Conservation (phyloP, 2,113 vertebrate species). For the Corythornis cristatus region DNA sequence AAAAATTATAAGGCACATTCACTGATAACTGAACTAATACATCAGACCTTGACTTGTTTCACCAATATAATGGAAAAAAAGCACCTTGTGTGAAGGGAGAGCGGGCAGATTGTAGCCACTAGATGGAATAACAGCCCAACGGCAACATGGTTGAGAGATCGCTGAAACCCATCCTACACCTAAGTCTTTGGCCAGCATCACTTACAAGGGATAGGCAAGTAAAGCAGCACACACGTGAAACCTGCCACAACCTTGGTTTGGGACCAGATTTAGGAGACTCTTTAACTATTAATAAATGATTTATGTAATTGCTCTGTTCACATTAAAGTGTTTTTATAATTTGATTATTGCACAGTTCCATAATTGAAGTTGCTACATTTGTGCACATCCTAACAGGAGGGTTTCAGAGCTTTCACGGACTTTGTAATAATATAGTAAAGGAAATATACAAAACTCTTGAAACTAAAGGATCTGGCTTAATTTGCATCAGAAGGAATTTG, state of each 20-base stretch:
- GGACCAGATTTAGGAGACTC: neutral
- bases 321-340: neutral
- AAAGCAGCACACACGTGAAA: fast-evolving
- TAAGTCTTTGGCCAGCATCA: fast-evolving
- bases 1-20: neutral
- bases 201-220: neutral
- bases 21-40: neutral
- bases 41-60: neutral
- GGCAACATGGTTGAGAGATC: neutral
- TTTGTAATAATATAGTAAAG: neutral
- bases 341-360: neutral
- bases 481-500: neutral
- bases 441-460: neutral
- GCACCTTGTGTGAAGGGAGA: neutral
- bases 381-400: neutral
- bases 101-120: neutral
- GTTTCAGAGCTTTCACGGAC: neutral
- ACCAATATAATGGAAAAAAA: neutral
- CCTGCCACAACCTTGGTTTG: neutral
- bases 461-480: neutral
- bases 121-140: conserved; percentile 13
- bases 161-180: neutral
- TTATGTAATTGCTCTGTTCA: neutral
- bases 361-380: neutral
- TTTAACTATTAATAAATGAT: neutral